A percentile compares a stretch with the other conserved stretches of the same genome.
Evolutionary conservation across 2,113 vertebrate genomes (phyloP).

Genomic region (Eulacestoma nigropectus): DNA sequence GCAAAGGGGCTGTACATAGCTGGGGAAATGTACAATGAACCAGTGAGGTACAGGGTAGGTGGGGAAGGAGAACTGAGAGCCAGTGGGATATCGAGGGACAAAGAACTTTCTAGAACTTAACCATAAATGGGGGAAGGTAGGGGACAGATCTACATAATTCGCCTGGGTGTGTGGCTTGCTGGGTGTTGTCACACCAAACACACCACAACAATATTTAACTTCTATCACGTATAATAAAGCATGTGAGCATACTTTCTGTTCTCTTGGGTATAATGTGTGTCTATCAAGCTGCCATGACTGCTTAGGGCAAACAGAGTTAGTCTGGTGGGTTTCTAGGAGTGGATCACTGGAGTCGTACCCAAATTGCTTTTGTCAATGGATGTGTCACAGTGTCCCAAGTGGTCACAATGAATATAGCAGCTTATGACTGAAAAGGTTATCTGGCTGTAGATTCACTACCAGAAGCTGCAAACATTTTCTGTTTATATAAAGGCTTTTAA

Average conservation of each 20-base stretch:
- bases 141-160: too few species aligned
- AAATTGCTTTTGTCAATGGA: not conserved
- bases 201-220: too few species aligned
- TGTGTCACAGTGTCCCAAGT: not conserved
- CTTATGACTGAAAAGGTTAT: not conserved
- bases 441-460: not conserved
- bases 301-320: not conserved
- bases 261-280: rapidly evolving
- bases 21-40: too few species aligned
- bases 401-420: not conserved
- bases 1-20: too few species aligned
- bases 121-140: too few species aligned
- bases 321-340: not conserved
- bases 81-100: too few species aligned
- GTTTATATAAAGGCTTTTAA: not conserved
- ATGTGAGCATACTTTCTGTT: rapidly evolving
- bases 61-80: too few species aligned
- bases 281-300: not conserved
- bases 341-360: too few species aligned
- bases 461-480: not conserved
- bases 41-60: too few species aligned
- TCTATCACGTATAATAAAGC: not conserved
- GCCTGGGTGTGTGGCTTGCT: too few species aligned
- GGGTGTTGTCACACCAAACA: too few species aligned
- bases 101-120: too few species aligned